Evolutionary conservation across 2,888 invertebrate species (phyloP).

Genomic region (Dolichopus griseipennis): DNA sequence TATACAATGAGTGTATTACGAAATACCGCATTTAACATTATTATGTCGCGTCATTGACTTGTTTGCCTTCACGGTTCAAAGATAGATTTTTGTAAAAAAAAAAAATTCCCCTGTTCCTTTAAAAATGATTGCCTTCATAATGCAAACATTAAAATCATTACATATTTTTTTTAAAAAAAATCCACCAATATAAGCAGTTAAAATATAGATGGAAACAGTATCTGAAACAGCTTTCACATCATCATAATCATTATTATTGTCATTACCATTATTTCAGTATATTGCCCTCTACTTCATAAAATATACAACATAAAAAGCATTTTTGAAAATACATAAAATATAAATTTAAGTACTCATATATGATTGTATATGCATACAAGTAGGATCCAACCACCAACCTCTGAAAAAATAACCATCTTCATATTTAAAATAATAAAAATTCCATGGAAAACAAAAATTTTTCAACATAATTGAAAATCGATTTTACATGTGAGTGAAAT

Average conservation of each 20-base stretch:
- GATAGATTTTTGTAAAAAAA: too few relatives aligned
- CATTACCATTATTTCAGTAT: not conserved
- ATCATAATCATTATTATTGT: not conserved
- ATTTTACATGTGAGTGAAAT: not conserved
- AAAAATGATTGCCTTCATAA: too few relatives aligned
- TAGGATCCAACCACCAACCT: not conserved
- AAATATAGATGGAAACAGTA: not conserved
- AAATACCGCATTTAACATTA: too few relatives aligned
- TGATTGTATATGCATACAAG: too few relatives aligned
- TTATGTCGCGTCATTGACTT: too few relatives aligned
- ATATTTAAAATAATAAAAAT: not conserved
- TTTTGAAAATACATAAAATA: not conserved
- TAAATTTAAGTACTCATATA: not conserved
- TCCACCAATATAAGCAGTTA: not conserved
- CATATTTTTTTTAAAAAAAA: not conserved
- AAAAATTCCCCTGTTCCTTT: too few relatives aligned
- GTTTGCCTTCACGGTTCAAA: too few relatives aligned
- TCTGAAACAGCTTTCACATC: not conserved
- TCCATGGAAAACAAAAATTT: not conserved
- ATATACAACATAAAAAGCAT: not conserved
- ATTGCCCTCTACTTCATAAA: not conserved
- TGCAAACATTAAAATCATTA: too few relatives aligned
- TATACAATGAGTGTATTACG: too few relatives aligned
- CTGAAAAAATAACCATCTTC: not conserved
- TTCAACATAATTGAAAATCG: not conserved